Base-by-base conservation (phyloP, 2,888 invertebrate genomes). In the Eupithecia centaureata region DNA sequence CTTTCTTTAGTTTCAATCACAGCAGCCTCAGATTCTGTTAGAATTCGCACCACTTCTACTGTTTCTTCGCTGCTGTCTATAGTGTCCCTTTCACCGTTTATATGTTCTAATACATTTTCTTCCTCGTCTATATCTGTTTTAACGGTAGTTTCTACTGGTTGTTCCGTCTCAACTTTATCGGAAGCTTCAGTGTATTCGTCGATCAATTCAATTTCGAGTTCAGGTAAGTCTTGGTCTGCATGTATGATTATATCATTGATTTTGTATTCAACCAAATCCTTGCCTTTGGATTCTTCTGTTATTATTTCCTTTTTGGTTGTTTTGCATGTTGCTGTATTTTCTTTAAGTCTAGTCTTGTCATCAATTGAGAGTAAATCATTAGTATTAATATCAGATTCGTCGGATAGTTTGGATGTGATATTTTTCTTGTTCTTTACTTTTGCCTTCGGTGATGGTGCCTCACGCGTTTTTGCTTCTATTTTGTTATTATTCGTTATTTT, bases 151-250 rank as follows among this genome's bases (percentile, higher is more conserved):
- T 22, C 12, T 22, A 10, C 4, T 47, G 2, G 7, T n/a, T 7
- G 2, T 27, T n/a, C 10, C 28, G 8, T n/a, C 2, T 2, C 15
- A n/a, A 30, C 30, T 4, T n/a, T 57, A 57, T 57, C 18, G 8
- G 12, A 1, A 1, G 32, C 30, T 12, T 52, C 63, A 22, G 7
- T 61, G 15, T 64, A 13, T 72, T 51, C 47, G 38, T 70, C 70
- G 3, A 70, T 70, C 27, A 57, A 61, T 33, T 71, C 69, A 4
- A 70, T 30, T 33, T 47, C 38, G n/a, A 64, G 57, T 15, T 59
- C 22, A 15, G 51, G 58, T n/a, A 51, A 47, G 15, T 35, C 35
- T 42, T 54, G 65, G 2, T 63, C 42, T 10, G 58, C 61, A 25
- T 52, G 51, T 61, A 70, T 66, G 38, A 70, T 54, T 5, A 70